A percentile compares a stretch with the other conserved stretches of the same genome.
Conservation (phyloP, 2,888 invertebrate genomes). For the Microplitis manilae region DNA sequence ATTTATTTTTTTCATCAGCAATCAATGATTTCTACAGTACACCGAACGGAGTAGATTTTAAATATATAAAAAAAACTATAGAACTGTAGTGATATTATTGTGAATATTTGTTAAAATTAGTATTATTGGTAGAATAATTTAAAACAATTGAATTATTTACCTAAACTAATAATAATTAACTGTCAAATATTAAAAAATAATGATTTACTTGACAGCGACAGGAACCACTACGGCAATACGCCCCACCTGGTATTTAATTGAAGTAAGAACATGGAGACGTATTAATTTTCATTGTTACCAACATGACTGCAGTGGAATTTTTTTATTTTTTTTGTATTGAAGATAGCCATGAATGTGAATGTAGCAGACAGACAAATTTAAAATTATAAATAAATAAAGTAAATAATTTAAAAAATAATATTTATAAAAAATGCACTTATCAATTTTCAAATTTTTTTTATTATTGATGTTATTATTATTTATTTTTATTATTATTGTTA, state of each 20-base stretch:
- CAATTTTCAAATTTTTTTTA: no score
- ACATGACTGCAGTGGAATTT: neutral
- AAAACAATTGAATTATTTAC: slow-evolving; percentile 37
- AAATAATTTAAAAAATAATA: no score
- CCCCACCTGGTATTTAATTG: slow-evolving; percentile 32
- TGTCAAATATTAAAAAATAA: slow-evolving; percentile 46
- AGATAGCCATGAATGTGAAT: no score
- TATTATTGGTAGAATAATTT: neutral
- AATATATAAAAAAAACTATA: neutral
- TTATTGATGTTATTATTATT: no score
- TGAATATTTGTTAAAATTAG: neutral
- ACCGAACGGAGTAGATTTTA: neutral
- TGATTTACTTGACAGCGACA: slow-evolving; percentile 52
- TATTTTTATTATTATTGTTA: no score
- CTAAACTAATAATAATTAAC: slow-evolving; percentile 44
- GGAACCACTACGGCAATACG: slow-evolving; percentile 36
- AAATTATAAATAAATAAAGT: no score
- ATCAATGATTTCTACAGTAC: neutral
- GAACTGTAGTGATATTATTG: no score
- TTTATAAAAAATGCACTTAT: no score
- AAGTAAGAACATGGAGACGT: neutral
- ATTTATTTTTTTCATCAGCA: neutral
- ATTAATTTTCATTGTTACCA: neutral
- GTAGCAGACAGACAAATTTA: no score
- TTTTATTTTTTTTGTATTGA: no score